Evolutionary conservation across 1,140 invertebrate species (phyloP), one percentile per base, ranked within the genome.

Genomic region (Penaeus japonicus): DNA sequence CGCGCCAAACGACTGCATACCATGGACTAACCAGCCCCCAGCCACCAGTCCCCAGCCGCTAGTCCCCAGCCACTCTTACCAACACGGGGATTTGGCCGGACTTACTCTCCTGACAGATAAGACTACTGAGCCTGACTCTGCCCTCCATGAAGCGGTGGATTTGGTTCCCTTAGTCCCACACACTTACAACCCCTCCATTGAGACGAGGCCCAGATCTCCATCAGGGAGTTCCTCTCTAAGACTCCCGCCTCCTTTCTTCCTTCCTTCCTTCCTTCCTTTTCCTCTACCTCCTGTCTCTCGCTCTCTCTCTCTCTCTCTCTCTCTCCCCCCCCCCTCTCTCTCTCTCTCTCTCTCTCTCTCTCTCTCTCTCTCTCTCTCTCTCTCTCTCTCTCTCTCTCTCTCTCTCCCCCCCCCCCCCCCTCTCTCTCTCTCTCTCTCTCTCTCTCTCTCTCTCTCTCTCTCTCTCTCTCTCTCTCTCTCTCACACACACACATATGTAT

Each of bases 1-100:
- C 62, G 85, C n/a, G 86, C 86, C 86, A 87, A 87, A 83, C 65
- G 79, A 87, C 65, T 59, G 62, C 86, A 87, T 87, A 82, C 86
- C 86, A 55, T 39, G 79, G 62, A 81, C 86, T 55, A 81, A 73
- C 86, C 86, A 75, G 57, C 27, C 53, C 32, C n/a, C 47, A 47
- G 32, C 32, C 39, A 62, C 65, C 65, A 55, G 20, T 20, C n/a
- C n/a, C 20, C 80, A 22, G 55, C 24, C 55, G 27, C 32, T 39
- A 39, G 39, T 39, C 39, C 12, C 10, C 22, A 4, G 55, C 80
- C 32, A 59, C n/a, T 27, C 22, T 22, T 53, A 82, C 53, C 53
- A 55, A 53, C 39, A 22, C 53, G 47, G 78, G 78, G 78, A 80
- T 80, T 80, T 80, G 78, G 78, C 20, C 78, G 53, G 47, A 80